Evolutionary conservation across 2,113 vertebrate species (phyloP).

Genomic region (Eretmochelys imbricata): DNA sequence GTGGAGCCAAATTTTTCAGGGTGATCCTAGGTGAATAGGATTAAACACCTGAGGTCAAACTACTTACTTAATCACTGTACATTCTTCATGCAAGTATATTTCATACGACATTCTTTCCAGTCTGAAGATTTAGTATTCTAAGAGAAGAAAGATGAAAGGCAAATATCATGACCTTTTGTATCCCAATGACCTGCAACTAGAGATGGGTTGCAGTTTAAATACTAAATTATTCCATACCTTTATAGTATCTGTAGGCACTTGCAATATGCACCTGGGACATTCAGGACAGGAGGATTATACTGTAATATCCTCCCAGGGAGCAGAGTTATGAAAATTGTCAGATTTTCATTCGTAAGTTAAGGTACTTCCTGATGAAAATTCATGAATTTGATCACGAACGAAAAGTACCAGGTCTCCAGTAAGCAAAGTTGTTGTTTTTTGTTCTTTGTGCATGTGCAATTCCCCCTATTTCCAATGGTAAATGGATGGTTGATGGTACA

Average conservation of each 20-base stretch:
- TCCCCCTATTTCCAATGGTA: slow-evolving; percentile 8
- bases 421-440: neutral
- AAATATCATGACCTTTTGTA: slow-evolving; percentile 67
- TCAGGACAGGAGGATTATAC: slow-evolving; percentile 40
- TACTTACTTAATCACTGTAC: slow-evolving; percentile 70
- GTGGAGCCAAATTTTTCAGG: slow-evolving; percentile 61
- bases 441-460: slow-evolving; percentile 13
- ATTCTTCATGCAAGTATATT: slow-evolving; percentile 67
- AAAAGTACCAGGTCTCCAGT: neutral
- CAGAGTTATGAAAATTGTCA: slow-evolving; percentile 34
- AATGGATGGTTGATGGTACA: neutral
- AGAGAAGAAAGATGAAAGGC: slow-evolving; percentile 63
- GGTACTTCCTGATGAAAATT: slow-evolving; percentile 47
- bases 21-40: slow-evolving; percentile 66
- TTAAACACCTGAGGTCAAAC: slow-evolving; percentile 69
- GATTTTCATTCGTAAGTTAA: slow-evolving; percentile 44
- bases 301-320: slow-evolving; percentile 34
- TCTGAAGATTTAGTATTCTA: slow-evolving; percentile 61
- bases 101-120: slow-evolving; percentile 51
- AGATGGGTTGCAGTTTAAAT: slow-evolving; percentile 63
- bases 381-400: slow-evolving; percentile 30
- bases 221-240: slow-evolving; percentile 51
- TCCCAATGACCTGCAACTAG: slow-evolving; percentile 68
- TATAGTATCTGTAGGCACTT: slow-evolving; percentile 47
- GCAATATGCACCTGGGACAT: slow-evolving; percentile 57